A percentile compares a stretch with the other conserved stretches of the same genome.
Evolutionary conservation across 2,888 invertebrate genomes (phyloP).

Genomic region (Subacronicta megacephala): DNA sequence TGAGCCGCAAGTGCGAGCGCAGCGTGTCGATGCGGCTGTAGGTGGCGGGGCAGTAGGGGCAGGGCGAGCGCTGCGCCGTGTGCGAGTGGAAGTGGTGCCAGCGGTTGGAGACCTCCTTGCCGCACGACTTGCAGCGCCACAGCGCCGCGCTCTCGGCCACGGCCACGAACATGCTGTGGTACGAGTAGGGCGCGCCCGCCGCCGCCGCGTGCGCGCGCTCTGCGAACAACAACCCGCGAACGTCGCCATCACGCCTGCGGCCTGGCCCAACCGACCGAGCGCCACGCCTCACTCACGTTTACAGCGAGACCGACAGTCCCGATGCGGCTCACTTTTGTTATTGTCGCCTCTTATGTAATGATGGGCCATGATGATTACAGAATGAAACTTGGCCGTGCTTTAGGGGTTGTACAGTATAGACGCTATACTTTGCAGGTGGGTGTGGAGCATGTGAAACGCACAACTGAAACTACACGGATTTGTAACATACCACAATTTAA

Average conservation of each 20-base stretch:
- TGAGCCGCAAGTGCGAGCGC: conserved; percentile 94
- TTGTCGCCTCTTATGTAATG: conserved; percentile 3
- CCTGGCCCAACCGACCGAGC: conserved; percentile 22
- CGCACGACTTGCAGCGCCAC: conserved; percentile 95
- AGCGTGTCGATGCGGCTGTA: conserved; percentile 97
- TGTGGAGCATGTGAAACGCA: conserved; percentile 78
- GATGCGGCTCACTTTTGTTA: conserved; percentile 8
- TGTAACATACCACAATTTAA: conserved; percentile 93
- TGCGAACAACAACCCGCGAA: conserved; percentile 68
- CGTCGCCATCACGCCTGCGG: conserved; percentile 42
- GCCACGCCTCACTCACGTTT: conserved; percentile 3
- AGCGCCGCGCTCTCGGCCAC: conserved; percentile 92
- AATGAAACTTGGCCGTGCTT: conserved; percentile 44
- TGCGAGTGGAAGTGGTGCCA: conserved; percentile 97
- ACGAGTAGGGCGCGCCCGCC: conserved; percentile 90
- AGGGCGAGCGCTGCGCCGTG: conserved; percentile 94
- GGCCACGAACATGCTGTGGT: conserved; percentile 95
- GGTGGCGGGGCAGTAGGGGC: conserved; percentile 95
- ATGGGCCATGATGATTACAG: conserved; percentile 22
- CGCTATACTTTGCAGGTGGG: conserved; percentile 70
- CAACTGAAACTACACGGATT: conserved; percentile 88
- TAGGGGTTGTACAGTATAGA: conserved; percentile 53
- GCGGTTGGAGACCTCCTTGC: conserved; percentile 96
- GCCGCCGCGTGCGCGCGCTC: conserved; percentile 69
- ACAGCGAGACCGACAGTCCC: conserved; percentile 2